Evolutionary conservation across 2,888 invertebrate genomes (phyloP).

Genomic region (Drosophila paranaensis): DNA sequence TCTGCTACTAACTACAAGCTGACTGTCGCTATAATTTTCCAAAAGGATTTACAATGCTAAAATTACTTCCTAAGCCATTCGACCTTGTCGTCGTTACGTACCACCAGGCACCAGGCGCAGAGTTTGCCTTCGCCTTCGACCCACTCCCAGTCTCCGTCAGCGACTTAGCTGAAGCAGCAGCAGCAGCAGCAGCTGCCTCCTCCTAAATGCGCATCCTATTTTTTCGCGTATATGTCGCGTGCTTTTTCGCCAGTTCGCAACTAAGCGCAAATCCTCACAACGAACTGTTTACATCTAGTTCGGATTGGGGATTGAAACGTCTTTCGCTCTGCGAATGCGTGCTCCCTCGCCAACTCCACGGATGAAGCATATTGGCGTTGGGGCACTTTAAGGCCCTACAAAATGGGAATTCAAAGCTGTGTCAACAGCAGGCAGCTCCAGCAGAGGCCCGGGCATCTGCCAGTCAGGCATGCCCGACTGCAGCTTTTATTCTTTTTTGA

Average conservation of each 20-base stretch:
- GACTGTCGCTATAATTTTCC: constrained; percentile 79
- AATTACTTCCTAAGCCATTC: constrained; percentile 80
- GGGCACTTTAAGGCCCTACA: constrained; percentile 3
- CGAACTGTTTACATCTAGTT: constrained; percentile 55
- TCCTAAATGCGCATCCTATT: constrained; percentile 16
- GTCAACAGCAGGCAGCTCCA: not conserved
- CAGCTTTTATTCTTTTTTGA: not conserved
- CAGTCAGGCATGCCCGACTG: not conserved
- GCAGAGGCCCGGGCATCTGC: constrained; percentile 1
- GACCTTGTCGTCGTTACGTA: constrained; percentile 73
- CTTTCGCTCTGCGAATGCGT: constrained; percentile 1
- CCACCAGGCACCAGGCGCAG: constrained; percentile 28
- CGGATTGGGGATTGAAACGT: constrained; percentile 14
- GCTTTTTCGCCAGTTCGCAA: constrained; percentile 48
- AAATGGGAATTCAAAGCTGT: not conserved
- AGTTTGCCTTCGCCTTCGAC: constrained; percentile 9
- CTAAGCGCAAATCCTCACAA: constrained; percentile 70
- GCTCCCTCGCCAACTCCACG: not conserved
- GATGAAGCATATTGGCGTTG: not conserved
- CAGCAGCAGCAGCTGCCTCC: constrained; percentile 13
- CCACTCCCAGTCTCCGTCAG: not conserved
- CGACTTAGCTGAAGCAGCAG: not conserved
- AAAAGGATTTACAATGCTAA: constrained; percentile 80
- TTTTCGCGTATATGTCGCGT: constrained; percentile 27
- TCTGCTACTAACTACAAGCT: constrained; percentile 75